Conservation (phyloP, 1,140 invertebrate genomes). For the Drosophila simulans region DNA sequence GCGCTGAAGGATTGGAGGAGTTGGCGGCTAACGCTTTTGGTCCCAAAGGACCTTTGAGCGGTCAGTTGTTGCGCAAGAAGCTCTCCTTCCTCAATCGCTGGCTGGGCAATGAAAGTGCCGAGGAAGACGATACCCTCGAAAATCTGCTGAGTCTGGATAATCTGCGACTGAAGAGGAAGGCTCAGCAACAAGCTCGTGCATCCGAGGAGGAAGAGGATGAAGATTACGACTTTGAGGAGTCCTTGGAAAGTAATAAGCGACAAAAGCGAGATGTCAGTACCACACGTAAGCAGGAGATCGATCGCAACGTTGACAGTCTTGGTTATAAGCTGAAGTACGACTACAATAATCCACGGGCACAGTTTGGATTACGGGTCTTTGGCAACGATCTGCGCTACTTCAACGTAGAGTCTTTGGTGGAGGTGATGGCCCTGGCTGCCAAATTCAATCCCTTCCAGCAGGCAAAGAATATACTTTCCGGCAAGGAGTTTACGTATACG, state of each 20-base stretch:
- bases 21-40: constrained; percentile 93
- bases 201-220: constrained; percentile 27
- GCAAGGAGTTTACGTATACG: constrained; percentile 91
- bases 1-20: constrained; percentile 93
- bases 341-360: constrained; percentile 86
- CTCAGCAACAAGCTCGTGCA: neutral
- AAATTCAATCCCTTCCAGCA: constrained; percentile 89
- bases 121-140: constrained; percentile 71
- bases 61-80: constrained; percentile 87
- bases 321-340: constrained; percentile 84
- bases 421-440: constrained; percentile 87
- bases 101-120: constrained; percentile 68
- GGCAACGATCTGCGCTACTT: constrained; percentile 92
- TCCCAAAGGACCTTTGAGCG: constrained; percentile 89
- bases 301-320: constrained; percentile 64
- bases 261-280: constrained; percentile 32
- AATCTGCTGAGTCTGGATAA: constrained; percentile 72
- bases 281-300: constrained; percentile 54
- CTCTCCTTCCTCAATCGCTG: constrained; percentile 85
- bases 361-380: constrained; percentile 88
- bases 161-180: constrained; percentile 64
- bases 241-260: constrained; percentile 3
- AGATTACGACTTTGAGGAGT: constrained; percentile 61
- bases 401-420: constrained; percentile 88
- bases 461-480: constrained; percentile 89